Conservation (phyloP, 2,888 invertebrate species). For the Spisula subtruncata region DNA sequence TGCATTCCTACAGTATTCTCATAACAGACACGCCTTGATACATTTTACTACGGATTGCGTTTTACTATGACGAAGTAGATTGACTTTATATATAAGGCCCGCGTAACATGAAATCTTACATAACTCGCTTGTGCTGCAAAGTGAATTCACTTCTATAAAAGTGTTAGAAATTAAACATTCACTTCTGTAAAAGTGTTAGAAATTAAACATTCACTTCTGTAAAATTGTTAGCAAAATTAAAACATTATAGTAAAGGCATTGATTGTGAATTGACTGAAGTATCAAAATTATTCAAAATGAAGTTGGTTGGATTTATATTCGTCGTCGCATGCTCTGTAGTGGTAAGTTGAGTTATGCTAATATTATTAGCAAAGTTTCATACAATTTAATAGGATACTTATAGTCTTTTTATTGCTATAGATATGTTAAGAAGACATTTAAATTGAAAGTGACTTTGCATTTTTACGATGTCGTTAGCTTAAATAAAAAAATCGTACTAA, state of each 20-base stretch:
- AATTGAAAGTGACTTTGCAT: neutral
- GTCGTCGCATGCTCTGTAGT: neutral
- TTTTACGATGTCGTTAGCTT: too few species aligned
- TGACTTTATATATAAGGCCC: conserved; percentile 15
- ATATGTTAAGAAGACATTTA: neutral
- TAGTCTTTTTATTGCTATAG: neutral
- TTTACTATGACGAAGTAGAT: neutral
- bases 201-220: neutral
- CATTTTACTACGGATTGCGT: neutral
- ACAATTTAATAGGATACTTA: neutral
- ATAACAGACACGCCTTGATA: neutral
- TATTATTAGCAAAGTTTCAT: neutral
- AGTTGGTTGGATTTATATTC: neutral
- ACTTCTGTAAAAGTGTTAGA: neutral
- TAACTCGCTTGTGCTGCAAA: neutral
- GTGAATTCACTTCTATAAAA: neutral
- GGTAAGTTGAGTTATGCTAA: neutral
- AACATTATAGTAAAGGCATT: too few species aligned
- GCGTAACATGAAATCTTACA: neutral
- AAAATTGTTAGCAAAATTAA: too few species aligned
- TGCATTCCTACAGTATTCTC: neutral
- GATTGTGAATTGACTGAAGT: neutral
- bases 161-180: neutral
- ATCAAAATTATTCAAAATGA: neutral
- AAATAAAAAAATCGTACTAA: neutral